Conservation (phyloP, 2,888 invertebrate species). For the Protonemura montana region DNA sequence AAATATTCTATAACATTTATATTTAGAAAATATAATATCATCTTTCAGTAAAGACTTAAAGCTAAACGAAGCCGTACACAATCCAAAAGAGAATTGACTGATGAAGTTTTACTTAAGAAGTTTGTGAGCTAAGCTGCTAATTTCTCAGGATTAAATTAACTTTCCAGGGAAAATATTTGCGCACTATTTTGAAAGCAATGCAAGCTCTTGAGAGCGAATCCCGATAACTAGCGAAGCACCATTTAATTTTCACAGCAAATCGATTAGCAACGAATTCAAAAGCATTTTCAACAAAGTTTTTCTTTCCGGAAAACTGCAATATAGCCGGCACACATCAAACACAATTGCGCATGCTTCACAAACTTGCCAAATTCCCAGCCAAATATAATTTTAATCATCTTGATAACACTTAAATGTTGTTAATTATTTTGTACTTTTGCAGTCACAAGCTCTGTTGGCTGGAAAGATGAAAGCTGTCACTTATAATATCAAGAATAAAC, state of each 20-base stretch:
- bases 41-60: too few species aligned
- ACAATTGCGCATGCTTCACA: background rate
- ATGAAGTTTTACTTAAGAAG: background rate
- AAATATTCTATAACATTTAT: too few species aligned
- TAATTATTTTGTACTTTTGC: conserved; percentile 17
- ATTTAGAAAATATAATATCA: too few species aligned
- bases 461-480: conserved; percentile 13
- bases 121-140: background rate
- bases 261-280: background rate
- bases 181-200: background rate
- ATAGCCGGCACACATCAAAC: background rate
- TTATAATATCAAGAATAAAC: conserved; percentile 23
- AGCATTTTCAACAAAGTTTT: background rate
- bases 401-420: conserved; percentile 10
- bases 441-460: background rate
- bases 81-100: background rate
- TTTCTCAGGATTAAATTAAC: background rate
- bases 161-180: background rate
- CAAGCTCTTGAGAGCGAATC: background rate
- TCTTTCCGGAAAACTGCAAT: background rate
- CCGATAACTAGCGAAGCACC: background rate
- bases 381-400: background rate
- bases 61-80: too few species aligned
- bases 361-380: background rate
- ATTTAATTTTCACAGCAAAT: background rate